Percentiles rank a stretch among this genome's conserved stretches.
phyloP scores from a whole-genome alignment of 2,113 vertebrate species.

The Pampusana beccarii region DNA sequence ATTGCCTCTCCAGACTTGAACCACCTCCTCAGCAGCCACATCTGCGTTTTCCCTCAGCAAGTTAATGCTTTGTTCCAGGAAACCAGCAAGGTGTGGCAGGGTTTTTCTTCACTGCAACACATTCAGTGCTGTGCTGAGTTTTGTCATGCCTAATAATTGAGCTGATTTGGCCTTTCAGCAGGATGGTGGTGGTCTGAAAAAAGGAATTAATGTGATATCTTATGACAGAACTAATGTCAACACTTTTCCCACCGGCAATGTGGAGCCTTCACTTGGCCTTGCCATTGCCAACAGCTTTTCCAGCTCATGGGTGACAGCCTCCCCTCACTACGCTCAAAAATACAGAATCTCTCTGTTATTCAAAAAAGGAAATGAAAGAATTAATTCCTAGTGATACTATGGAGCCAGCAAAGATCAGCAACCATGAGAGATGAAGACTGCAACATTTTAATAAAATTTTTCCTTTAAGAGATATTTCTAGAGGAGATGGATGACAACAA shows the following conservation, averaged over 20 bases:
- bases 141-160: not conserved
- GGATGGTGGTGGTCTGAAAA: not conserved
- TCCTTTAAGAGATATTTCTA: slow-evolving; percentile 21
- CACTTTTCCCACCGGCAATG: not conserved
- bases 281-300: not conserved
- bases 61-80: not conserved
- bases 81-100: not conserved
- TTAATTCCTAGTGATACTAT: not conserved
- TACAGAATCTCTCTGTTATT: not conserved
- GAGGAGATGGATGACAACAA: slow-evolving; percentile 25
- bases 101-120: not conserved
- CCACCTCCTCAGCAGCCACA: not conserved
- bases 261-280: not conserved
- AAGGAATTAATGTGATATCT: slow-evolving; percentile 7
- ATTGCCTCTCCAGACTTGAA: not conserved
- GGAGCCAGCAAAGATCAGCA: not conserved
- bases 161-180: not conserved
- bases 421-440: not conserved
- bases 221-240: not conserved
- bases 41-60: not conserved
- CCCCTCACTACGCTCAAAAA: not conserved
- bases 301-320: not conserved
- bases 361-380: not conserved
- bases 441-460: not conserved
- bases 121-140: not conserved